phyloP scores from a whole-genome alignment of 2,797 vertebrate species.

The Chromobotia macracanthus region DNA sequence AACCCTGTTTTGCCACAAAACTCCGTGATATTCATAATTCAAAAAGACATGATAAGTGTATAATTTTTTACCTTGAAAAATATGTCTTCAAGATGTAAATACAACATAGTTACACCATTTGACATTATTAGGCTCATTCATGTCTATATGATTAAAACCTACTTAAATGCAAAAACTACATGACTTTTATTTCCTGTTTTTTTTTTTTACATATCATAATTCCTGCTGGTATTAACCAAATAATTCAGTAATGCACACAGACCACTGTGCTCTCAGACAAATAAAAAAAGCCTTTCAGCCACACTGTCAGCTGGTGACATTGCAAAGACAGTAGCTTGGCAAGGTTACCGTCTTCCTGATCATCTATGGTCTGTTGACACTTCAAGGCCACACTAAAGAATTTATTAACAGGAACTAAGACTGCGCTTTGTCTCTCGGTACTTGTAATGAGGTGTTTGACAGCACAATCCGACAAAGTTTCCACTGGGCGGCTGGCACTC shows the following conservation, averaged over 20 bases:
- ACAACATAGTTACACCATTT: too few species aligned
- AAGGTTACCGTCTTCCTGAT: conserved; percentile 24
- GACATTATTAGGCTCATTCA: too few species aligned
- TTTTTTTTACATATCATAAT: neutral
- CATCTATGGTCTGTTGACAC: conserved; percentile 26
- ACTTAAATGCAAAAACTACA: too few species aligned
- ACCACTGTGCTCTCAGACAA: too few species aligned
- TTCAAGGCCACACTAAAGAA: conserved; percentile 38
- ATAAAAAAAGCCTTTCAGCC: neutral
- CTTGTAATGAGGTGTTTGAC: conserved; percentile 60
- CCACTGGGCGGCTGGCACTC: conserved; percentile 51
- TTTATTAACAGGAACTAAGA: conserved; percentile 46
- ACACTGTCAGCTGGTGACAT: conserved; percentile 2
- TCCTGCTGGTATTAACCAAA: neutral
- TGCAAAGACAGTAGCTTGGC: conserved; percentile 38
- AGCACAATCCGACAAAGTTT: conserved; percentile 55
- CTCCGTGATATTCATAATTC: too few species aligned
- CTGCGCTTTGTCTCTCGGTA: conserved; percentile 50
- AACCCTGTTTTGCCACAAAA: too few species aligned
- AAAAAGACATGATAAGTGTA: too few species aligned
- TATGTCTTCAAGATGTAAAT: too few species aligned
- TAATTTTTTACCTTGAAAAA: too few species aligned
- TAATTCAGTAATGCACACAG: neutral
- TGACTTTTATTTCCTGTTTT: too few species aligned
- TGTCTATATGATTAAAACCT: too few species aligned